Evolutionary conservation across 2,888 invertebrate species (phyloP).

Genomic region (Phrixothrix hirtus): DNA sequence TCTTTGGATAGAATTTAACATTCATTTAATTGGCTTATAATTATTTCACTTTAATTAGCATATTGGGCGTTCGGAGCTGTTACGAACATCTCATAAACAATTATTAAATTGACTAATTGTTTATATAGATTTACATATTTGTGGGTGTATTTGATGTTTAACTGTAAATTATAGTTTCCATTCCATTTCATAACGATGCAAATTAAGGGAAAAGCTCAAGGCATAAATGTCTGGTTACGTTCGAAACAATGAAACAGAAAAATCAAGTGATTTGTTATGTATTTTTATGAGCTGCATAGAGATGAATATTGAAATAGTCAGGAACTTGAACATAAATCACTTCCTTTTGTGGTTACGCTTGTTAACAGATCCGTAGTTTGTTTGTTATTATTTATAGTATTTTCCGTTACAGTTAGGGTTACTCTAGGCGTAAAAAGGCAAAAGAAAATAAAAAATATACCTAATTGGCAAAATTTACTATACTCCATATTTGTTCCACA

Average conservation of each 20-base stretch:
- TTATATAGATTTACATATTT: background rate
- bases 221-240: slow-evolving; percentile 3
- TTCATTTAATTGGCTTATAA: slow-evolving; percentile 21
- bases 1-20: slow-evolving; percentile 4
- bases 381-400: background rate
- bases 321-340: background rate
- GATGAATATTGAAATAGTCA: background rate
- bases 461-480: slow-evolving; percentile 26
- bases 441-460: background rate
- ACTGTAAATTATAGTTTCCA: slow-evolving; percentile 13
- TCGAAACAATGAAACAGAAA: slow-evolving; percentile 13
- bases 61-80: slow-evolving; percentile 17
- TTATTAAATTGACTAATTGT: slow-evolving; percentile 21
- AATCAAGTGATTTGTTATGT: slow-evolving; percentile 5
- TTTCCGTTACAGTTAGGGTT: background rate
- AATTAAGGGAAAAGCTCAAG: slow-evolving; percentile 5
- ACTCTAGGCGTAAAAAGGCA: background rate
- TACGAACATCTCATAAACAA: slow-evolving; percentile 15
- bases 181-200: slow-evolving; percentile 14
- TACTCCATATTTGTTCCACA: slow-evolving; percentile 27
- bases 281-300: background rate
- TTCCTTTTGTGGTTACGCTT: background rate
- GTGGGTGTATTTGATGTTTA: slow-evolving; percentile 20
- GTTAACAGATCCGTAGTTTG: background rate
- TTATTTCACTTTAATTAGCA: slow-evolving; percentile 17